Evolutionary conservation across 1,140 invertebrate genomes (phyloP).

Genomic region (Venustaconcha ellipsiformis): DNA sequence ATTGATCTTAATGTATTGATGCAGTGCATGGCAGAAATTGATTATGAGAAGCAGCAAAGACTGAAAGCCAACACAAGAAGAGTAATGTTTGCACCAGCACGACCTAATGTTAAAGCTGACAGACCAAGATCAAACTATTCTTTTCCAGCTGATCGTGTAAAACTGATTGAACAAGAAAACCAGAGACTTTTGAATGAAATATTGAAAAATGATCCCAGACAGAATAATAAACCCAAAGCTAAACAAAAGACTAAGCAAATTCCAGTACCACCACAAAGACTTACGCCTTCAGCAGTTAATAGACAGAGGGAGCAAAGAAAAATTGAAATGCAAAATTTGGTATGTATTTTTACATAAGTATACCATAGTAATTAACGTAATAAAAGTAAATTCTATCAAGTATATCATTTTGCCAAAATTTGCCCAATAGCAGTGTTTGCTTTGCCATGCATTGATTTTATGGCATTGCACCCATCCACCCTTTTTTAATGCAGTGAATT

Average conservation of each 20-base stretch:
- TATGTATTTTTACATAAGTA: constrained; percentile 40
- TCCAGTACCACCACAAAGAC: constrained; percentile 32
- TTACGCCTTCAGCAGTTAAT: constrained; percentile 66
- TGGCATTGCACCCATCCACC: too few species aligned
- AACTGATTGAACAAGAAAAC: constrained; percentile 64
- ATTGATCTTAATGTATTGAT: constrained; percentile 63
- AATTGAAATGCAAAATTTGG: constrained; percentile 71
- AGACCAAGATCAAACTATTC: constrained; percentile 60
- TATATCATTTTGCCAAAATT: too few species aligned
- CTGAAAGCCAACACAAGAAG: constrained; percentile 47
- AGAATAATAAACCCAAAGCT: background rate
- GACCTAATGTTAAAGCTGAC: constrained; percentile 23
- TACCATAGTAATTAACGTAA: too few species aligned
- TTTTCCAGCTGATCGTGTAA: constrained; percentile 50
- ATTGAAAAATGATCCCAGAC: constrained; percentile 40
- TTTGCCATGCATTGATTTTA: too few species aligned
- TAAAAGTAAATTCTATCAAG: too few species aligned
- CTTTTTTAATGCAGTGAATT: too few species aligned
- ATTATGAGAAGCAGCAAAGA: constrained; percentile 51
- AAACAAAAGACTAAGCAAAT: constrained; percentile 16
- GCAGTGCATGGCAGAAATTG: constrained; percentile 65
- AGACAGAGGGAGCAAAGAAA: constrained; percentile 66
- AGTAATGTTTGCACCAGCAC: constrained; percentile 59
- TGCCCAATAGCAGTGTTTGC: too few species aligned
- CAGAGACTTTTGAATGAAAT: constrained; percentile 62